Evolutionary conservation across 2,797 vertebrate species (phyloP).

Genomic region (Dryobates pubescens): DNA sequence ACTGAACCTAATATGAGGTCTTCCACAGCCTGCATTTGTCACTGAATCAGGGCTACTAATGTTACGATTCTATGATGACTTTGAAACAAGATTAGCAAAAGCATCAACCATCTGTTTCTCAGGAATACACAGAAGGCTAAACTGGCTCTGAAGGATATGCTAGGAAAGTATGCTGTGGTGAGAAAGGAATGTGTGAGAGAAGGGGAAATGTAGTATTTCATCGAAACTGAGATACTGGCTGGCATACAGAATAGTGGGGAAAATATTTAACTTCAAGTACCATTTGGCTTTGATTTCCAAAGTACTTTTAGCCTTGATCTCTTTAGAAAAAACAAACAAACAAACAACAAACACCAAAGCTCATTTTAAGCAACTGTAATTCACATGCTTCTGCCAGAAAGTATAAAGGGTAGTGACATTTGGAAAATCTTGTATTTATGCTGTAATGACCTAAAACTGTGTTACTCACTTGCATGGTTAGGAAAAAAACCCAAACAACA

Average conservation of each 20-base stretch:
- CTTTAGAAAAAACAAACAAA: neutral
- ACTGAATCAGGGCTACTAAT: neutral
- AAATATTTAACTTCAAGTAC: neutral
- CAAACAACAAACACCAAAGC: neutral
- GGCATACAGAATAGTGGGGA: neutral
- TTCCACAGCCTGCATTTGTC: neutral
- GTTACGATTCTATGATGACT: neutral
- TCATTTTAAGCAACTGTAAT: neutral
- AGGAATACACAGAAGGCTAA: neutral
- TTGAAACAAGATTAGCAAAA: slow-evolving; percentile 6
- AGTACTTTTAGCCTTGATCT: neutral
- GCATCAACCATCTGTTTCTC: slow-evolving; percentile 19
- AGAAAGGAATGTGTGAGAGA: neutral
- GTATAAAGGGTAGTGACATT: neutral
- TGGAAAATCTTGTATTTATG: neutral
- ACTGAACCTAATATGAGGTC: neutral
- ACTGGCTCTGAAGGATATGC: neutral
- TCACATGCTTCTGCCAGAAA: neutral
- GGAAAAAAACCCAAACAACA: neutral
- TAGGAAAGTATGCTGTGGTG: neutral
- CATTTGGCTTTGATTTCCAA: neutral
- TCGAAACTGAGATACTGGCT: neutral
- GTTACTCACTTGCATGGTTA: neutral
- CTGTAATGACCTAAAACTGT: neutral
- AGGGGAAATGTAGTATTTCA: neutral